Evolutionary conservation across 2,888 invertebrate genomes (phyloP).

Genomic region (Hydrotaea diabolus): DNA sequence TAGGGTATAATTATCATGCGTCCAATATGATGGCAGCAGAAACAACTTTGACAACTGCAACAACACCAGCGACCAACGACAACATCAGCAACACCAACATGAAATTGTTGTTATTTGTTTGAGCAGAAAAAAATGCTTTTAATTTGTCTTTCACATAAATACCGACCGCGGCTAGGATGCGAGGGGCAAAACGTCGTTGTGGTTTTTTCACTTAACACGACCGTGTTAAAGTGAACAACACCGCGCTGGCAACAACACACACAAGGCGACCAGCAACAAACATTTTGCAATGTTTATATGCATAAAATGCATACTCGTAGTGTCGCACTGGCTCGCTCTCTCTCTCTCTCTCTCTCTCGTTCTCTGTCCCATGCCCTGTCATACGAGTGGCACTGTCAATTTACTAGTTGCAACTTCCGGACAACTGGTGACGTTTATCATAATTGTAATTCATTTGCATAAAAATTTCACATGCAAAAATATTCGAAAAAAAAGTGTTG

Average conservation of each 20-base stretch:
- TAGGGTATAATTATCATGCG: slow-evolving; percentile 29
- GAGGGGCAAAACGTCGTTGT: slow-evolving; percentile 15
- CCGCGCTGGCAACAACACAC: slow-evolving; percentile 3
- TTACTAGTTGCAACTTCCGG: slow-evolving; percentile 76
- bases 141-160: slow-evolving; percentile 60
- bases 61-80: neutral
- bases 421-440: slow-evolving; percentile 79
- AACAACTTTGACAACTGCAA: neutral
- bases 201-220: slow-evolving; percentile 60
- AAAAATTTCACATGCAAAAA: slow-evolving; percentile 49
- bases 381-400: slow-evolving; percentile 69
- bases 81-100: slow-evolving; percentile 16
- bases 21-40: slow-evolving; percentile 11
- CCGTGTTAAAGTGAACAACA: slow-evolving; percentile 62
- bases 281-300: slow-evolving; percentile 34
- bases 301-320: neutral
- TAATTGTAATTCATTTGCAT: slow-evolving; percentile 78
- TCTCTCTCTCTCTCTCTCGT: neutral
- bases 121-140: slow-evolving; percentile 46
- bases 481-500: slow-evolving; percentile 29
- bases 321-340: slow-evolving; percentile 42
- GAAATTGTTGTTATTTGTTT: slow-evolving; percentile 14
- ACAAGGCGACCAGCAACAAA: slow-evolving; percentile 7
- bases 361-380: slow-evolving; percentile 38
- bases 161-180: neutral